Percentiles rank a stretch among this genome's conserved stretches.
phyloP scores from a whole-genome alignment of 2,113 vertebrate genomes.

The Emydocephalus ijimae region DNA sequence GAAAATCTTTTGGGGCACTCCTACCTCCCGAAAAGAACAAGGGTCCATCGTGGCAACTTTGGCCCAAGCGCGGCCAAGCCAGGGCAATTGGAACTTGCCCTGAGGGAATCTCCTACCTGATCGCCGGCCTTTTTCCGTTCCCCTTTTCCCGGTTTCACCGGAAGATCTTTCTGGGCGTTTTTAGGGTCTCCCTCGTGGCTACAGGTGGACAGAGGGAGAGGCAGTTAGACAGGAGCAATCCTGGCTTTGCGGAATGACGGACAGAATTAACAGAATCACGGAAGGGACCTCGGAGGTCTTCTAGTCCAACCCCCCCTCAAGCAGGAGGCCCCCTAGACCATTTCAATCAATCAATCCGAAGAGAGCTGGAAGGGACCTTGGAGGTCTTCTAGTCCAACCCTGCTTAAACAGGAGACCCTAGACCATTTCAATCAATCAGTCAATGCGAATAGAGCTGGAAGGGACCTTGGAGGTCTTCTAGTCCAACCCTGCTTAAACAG shows the following conservation, averaged over 20 bases:
- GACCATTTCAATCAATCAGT: no score
- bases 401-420: no score
- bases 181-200: conserved; percentile 73
- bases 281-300: no score
- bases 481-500: no score
- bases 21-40: background rate
- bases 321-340: no score
- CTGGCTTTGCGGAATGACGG: background rate
- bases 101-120: conserved; percentile 49
- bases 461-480: no score
- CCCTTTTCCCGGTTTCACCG: conserved; percentile 61
- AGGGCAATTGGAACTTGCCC: background rate
- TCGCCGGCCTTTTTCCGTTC: conserved; percentile 64
- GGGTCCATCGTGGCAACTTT: background rate
- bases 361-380: no score
- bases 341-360: no score
- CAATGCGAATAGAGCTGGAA: no score
- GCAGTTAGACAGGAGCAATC: background rate
- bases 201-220: background rate
- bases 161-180: conserved; percentile 67
- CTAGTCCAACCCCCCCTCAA: no score
- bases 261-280: no score
- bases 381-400: no score
- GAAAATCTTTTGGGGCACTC: background rate
- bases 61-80: background rate